Base-by-base conservation (phyloP, 2,113 vertebrate species). In the Scatophagus argus region DNA sequence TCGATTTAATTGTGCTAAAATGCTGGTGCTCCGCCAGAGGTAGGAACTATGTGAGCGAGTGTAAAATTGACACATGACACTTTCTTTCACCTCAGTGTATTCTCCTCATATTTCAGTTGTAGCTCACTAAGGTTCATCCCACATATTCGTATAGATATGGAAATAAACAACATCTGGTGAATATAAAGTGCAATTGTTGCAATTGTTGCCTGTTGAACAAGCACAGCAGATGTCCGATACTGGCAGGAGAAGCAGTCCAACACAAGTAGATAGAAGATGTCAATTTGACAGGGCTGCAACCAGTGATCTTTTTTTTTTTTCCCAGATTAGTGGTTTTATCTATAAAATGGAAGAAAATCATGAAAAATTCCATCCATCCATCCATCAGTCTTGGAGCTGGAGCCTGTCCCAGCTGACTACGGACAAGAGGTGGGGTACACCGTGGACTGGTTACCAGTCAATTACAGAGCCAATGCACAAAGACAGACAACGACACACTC, bases 1-100 rank as follows among this genome's bases (percentile, higher is more conserved):
- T 52, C 11, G 7, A 2, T 72, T 59, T 78, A 47, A 71, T 64
- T 79, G 58, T 69, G 44, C 13, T 31, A 23, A 61, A 79, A 67
- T 60, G 27, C 23, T 77, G 38, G n/a, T 21, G 29, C 31, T 51
- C n/a, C 55, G 62, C 47, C 32, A 67, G 21, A 73, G n/a, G 39
- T 39, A 39, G 21, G 14, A 71, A 67, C 10, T 69, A 25, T 58
- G 38, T 25, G 60, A 23, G 39, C 29, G 27, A 52, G 31, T 58
- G 36, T 56, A 54, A 79, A 23, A 32, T n/a, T 65, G 44, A 70
- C 47, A 75, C 38, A 16, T 31, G 29, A 55, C 38, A 75, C 1
- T 14, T 39, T 8, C 19, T 39, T 47, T 27, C 16, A 46, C 47
- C 47, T 23, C 17, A 6, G 27, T 34, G 51, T 43, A 25, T 51